A percentile compares a stretch with the other conserved stretches of the same genome.
These are phyloP conservation scores for Troides helena DNA, from an alignment of 2,888 invertebrate species.

Conservation along the genomic window DNA sequence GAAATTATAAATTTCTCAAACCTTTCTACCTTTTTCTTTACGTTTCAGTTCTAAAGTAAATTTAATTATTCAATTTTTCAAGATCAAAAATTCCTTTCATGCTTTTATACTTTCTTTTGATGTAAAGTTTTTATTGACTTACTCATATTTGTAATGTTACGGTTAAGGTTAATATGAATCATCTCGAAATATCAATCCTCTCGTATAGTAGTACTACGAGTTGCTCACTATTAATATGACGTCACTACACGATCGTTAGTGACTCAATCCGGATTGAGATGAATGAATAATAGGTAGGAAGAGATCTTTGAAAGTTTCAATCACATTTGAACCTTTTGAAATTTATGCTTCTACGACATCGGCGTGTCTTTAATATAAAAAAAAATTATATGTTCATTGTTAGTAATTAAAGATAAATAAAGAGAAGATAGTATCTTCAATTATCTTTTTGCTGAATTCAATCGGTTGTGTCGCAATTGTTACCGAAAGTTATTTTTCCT, in stretches of 20 bases:
- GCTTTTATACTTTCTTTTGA: neutral
- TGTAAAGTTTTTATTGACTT: neutral
- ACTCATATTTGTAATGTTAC: slow-evolving; percentile 2
- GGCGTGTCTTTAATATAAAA: neutral
- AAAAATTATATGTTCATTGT: too few relatives aligned
- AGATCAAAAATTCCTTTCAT: neutral
- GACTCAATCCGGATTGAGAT: slow-evolving; percentile 53
- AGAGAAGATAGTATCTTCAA: too few relatives aligned
- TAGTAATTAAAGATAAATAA: too few relatives aligned
- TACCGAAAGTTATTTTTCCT: neutral
- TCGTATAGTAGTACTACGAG: slow-evolving; percentile 40
- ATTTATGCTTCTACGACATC: neutral
- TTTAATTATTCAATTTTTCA: neutral
- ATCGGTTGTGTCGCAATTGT: neutral
- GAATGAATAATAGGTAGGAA: slow-evolving; percentile 47
- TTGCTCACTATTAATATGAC: slow-evolving; percentile 54
- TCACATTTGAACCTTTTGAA: slow-evolving; percentile 23
- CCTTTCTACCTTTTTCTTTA: neutral
- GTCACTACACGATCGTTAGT: slow-evolving; percentile 53
- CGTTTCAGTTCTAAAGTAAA: neutral
- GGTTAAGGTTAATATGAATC: slow-evolving; percentile 44
- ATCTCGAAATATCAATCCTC: slow-evolving; percentile 42
- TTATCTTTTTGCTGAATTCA: too few relatives aligned
- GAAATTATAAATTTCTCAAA: neutral
- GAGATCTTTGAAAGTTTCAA: slow-evolving; percentile 30